Conservation (phyloP, 1,140 invertebrate species). For the Drosophila athabasca region DNA sequence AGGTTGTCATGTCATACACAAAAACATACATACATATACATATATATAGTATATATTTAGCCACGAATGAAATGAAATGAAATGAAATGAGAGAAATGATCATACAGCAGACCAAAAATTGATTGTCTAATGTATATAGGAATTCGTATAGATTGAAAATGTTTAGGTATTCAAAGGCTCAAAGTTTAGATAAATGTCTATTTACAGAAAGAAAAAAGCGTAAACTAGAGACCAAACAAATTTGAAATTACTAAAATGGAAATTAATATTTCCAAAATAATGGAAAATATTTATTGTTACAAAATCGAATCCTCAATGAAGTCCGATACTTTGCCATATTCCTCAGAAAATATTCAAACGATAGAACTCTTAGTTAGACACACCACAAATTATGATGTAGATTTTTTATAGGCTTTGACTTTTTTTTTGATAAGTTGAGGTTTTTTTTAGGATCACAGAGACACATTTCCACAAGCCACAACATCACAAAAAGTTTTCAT, state of each 20-base stretch:
- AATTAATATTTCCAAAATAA: constrained; percentile 13
- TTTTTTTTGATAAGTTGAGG: constrained; percentile 67
- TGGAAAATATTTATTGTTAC: too few relatives aligned
- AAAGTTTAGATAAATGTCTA: constrained; percentile 66
- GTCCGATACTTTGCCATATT: too few relatives aligned
- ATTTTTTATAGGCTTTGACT: constrained; percentile 56
- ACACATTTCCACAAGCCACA: constrained; percentile 20
- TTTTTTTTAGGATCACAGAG: constrained; percentile 38
- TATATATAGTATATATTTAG: constrained; percentile 54
- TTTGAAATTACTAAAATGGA: constrained; percentile 40
- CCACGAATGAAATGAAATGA: constrained; percentile 11
- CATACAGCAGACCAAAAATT: constrained; percentile 67
- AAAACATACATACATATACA: constrained; percentile 48
- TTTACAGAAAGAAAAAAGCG: constrained; percentile 48
- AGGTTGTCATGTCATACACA: constrained; percentile 77
- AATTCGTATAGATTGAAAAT: constrained; percentile 32
- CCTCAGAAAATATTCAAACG: neutral
- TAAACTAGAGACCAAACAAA: constrained; percentile 36
- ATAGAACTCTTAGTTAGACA: constrained; percentile 72
- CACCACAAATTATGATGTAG: constrained; percentile 44
- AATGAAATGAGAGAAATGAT: constrained; percentile 24
- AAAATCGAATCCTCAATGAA: too few relatives aligned
- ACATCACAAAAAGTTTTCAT: constrained; percentile 22
- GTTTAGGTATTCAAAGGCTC: constrained; percentile 58
- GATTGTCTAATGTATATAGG: constrained; percentile 67